Conservation (phyloP, 2,888 invertebrate genomes). For the Scaptomyza polygonia region DNA sequence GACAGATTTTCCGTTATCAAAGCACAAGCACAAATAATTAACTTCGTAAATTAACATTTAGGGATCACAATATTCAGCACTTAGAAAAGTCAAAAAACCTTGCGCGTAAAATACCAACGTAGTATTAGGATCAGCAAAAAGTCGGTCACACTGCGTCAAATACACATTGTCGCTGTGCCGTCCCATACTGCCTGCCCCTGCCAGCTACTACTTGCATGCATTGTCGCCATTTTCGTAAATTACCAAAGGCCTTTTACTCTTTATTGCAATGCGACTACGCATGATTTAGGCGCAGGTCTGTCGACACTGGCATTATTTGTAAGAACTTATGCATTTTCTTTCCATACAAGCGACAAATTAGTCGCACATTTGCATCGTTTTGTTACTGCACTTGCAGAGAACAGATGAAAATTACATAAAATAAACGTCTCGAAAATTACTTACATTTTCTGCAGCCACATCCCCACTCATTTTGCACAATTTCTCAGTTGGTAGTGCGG, state of each 20-base stretch:
- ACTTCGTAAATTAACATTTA: background rate
- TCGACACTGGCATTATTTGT: slow-evolving; percentile 47
- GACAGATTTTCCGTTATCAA: background rate
- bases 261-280: slow-evolving; percentile 50
- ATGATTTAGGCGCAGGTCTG: slow-evolving; percentile 47
- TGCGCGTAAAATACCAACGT: slow-evolving; percentile 43
- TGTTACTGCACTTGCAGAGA: slow-evolving; percentile 36
- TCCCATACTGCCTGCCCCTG: slow-evolving; percentile 39
- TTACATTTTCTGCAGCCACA: slow-evolving; percentile 82
- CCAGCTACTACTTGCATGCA: slow-evolving; percentile 64
- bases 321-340: slow-evolving; percentile 26
- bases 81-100: slow-evolving; percentile 23
- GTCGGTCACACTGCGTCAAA: slow-evolving; percentile 74
- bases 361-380: slow-evolving; percentile 63
- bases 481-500: slow-evolving; percentile 68
- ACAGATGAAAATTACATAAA: slow-evolving; percentile 67
- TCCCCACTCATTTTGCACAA: slow-evolving; percentile 82
- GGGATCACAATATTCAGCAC: background rate
- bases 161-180: slow-evolving; percentile 61
- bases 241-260: slow-evolving; percentile 69
- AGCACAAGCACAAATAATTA: background rate
- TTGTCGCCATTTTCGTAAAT: slow-evolving; percentile 83
- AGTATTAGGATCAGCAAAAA: slow-evolving; percentile 49
- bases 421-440: slow-evolving; percentile 64
- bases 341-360: slow-evolving; percentile 17